Evolutionary conservation across 2,113 vertebrate species (phyloP).

Genomic region (Gavia stellata): DNA sequence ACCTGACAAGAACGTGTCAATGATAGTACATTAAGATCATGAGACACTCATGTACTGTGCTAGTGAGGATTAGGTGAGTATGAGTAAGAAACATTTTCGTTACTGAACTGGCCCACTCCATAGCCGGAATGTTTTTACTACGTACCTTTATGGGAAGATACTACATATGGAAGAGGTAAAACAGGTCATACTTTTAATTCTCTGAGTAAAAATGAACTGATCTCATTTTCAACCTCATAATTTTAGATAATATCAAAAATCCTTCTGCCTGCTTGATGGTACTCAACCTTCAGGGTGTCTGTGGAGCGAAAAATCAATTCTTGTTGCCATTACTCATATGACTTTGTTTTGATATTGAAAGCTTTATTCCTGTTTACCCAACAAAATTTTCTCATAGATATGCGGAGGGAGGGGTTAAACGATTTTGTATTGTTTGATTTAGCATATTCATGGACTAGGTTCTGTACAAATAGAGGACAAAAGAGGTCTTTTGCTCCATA

Average conservation of each 20-base stretch:
- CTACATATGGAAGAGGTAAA: background rate
- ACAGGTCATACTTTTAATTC: background rate
- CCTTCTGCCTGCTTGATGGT: background rate
- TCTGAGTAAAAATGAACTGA: background rate
- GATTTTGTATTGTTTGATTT: background rate
- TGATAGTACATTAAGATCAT: background rate
- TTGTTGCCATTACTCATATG: background rate
- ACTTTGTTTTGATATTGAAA: background rate
- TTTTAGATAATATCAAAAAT: background rate
- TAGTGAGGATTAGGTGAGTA: background rate
- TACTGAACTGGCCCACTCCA: background rate
- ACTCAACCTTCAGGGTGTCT: background rate
- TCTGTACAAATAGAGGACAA: background rate
- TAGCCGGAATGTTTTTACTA: background rate
- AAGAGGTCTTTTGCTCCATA: background rate
- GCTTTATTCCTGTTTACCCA: background rate
- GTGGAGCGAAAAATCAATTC: background rate
- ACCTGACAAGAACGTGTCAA: background rate
- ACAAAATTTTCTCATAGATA: background rate
- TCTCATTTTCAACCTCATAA: background rate
- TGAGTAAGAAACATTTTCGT: background rate
- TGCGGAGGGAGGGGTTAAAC: background rate
- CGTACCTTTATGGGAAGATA: background rate
- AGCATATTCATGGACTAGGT: background rate
- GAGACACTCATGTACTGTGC: background rate